Conservation (phyloP, 2,888 invertebrate genomes). For the Phaonia tiefii region DNA sequence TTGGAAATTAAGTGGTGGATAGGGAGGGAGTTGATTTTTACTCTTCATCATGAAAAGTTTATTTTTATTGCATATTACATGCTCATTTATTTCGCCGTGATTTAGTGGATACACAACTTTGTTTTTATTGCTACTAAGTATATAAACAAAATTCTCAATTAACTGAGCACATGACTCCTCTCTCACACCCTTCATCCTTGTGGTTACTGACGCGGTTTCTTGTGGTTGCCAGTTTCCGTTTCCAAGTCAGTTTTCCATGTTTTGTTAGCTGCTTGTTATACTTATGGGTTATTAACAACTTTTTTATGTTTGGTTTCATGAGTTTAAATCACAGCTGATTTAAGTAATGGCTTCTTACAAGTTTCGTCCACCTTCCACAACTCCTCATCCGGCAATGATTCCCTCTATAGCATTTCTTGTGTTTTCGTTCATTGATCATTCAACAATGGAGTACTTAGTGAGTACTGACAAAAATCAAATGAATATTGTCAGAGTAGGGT, state of each 20-base stretch:
- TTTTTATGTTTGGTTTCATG: constrained; percentile 31
- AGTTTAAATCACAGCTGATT: constrained; percentile 38
- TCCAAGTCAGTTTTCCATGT: constrained; percentile 12
- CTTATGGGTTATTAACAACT: constrained; percentile 22
- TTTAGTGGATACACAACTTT: not conserved
- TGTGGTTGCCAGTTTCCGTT: not conserved
- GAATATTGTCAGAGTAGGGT: too few relatives aligned
- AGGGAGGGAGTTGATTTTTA: not conserved
- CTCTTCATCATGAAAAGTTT: constrained; percentile 17
- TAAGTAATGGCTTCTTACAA: constrained; percentile 30
- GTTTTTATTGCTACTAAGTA: constrained; percentile 10
- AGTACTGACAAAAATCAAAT: too few relatives aligned
- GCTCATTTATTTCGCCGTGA: constrained; percentile 8
- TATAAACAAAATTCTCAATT: constrained; percentile 36
- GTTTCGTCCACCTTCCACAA: constrained; percentile 1
- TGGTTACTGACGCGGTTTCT: not conserved
- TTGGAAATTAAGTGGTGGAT: not conserved
- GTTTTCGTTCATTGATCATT: too few relatives aligned
- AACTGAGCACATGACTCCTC: constrained; percentile 12
- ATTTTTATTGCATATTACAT: constrained; percentile 11
- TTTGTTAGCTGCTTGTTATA: not conserved
- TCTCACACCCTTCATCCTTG: too few relatives aligned
- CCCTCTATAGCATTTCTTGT: too few relatives aligned
- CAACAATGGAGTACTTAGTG: too few relatives aligned
- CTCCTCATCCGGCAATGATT: not conserved